These are phyloP conservation scores for Branchellion lobata DNA, from an alignment of 2,888 invertebrate genomes.

Conservation along the genomic window DNA sequence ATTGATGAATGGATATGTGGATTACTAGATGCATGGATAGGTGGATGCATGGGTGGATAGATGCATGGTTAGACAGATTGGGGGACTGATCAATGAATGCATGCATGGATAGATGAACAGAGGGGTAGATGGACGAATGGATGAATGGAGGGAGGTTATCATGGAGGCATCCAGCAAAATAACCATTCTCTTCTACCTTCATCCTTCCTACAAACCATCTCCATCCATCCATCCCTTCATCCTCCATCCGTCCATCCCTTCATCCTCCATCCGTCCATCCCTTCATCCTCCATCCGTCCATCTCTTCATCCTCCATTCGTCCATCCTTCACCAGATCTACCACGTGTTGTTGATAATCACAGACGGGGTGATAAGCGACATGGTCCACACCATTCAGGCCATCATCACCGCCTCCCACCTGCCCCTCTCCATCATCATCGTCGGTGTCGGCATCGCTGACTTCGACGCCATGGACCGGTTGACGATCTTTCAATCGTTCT, in stretches of 20 bases:
- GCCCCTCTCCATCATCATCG: constrained; percentile 62
- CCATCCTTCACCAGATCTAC: constrained; percentile 55
- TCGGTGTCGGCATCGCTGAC: constrained; percentile 61
- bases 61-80: too few species aligned
- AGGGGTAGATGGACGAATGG: too few species aligned
- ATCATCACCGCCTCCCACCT: constrained; percentile 59
- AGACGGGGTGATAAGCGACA: constrained; percentile 61
- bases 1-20: too few species aligned
- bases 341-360: constrained; percentile 60
- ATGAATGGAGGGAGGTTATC: neutral
- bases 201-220: neutral
- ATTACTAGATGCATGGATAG: too few species aligned
- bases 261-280: neutral
- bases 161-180: too few species aligned
- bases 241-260: neutral
- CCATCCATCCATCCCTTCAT: neutral
- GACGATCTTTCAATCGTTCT: neutral
- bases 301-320: neutral
- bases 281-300: neutral
- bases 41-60: too few species aligned
- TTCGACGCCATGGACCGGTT: constrained; percentile 58
- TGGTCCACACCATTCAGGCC: constrained; percentile 57
- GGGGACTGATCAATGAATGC: too few species aligned
- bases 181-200: neutral
- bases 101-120: too few species aligned